These are phyloP conservation scores for Chloebia gouldiae DNA, from an alignment of 2,113 vertebrate genomes.

Conservation along the genomic window DNA sequence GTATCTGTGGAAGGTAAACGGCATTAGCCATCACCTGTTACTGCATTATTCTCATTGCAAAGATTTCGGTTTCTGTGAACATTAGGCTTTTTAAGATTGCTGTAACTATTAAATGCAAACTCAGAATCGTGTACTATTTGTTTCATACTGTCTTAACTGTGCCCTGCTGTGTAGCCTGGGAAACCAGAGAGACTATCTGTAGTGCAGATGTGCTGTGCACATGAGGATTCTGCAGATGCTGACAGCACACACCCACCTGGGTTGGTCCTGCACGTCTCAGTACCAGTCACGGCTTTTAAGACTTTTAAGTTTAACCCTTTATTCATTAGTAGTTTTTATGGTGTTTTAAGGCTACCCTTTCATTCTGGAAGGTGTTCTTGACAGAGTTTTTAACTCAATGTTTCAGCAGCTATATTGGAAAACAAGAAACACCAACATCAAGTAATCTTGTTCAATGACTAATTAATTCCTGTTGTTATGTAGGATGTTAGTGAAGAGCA, in stretches of 20 bases:
- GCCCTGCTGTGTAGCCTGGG: background rate
- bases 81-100: background rate
- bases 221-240: background rate
- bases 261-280: background rate
- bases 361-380: background rate
- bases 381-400: background rate
- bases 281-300: background rate
- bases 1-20: background rate
- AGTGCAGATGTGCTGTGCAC: background rate
- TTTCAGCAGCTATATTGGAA: slow-evolving; percentile 5
- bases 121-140: background rate
- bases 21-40: background rate
- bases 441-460: background rate
- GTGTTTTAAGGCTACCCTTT: background rate
- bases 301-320: background rate
- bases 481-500: background rate
- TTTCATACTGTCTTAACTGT: background rate
- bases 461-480: background rate
- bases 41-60: background rate
- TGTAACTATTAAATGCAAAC: slow-evolving; percentile 17
- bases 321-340: background rate
- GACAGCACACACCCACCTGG: background rate
- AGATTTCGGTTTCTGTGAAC: background rate
- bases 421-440: background rate
- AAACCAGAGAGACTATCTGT: background rate